phyloP scores from a whole-genome alignment of 2,888 invertebrate genomes.

The Pomacea canaliculata region DNA sequence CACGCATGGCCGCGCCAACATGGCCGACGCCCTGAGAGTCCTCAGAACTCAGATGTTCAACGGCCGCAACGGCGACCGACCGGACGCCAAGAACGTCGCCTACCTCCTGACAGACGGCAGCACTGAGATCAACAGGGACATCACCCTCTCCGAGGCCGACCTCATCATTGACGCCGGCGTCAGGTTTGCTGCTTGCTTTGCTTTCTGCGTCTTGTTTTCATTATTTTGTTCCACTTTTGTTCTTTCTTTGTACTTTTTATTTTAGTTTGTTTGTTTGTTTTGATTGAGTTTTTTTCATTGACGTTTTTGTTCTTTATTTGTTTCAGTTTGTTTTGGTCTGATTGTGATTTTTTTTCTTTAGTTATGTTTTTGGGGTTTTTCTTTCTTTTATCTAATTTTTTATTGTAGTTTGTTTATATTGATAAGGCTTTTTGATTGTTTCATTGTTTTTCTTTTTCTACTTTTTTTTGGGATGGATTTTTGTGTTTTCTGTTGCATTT shows the following conservation, averaged over 20 bases:
- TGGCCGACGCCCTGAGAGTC: conserved; percentile 58
- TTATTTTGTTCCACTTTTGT: not conserved
- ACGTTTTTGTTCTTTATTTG: not conserved
- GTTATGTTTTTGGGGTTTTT: no score
- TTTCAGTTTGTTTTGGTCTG: not conserved
- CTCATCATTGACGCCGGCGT: conserved; percentile 57
- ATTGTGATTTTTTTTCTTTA: no score
- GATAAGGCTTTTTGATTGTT: no score
- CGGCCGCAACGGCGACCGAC: conserved; percentile 54
- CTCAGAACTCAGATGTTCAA: conserved; percentile 54
- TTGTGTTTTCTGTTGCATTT: no score
- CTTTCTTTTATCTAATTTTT: no score
- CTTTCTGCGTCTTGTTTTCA: not conserved
- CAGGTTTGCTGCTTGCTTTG: conserved; percentile 4
- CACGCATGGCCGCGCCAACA: conserved; percentile 59
- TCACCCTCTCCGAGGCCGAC: conserved; percentile 59
- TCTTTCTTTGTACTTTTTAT: not conserved
- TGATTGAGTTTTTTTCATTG: not conserved
- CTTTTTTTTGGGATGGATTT: no score
- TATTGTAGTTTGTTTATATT: no score
- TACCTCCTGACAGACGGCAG: conserved; percentile 63
- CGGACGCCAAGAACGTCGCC: conserved; percentile 55
- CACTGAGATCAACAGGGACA: conserved; percentile 54
- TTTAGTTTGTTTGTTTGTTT: not conserved
- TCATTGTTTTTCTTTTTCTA: no score